phyloP scores from a whole-genome alignment of 2,888 invertebrate genomes.

The Uropetala carovei region DNA sequence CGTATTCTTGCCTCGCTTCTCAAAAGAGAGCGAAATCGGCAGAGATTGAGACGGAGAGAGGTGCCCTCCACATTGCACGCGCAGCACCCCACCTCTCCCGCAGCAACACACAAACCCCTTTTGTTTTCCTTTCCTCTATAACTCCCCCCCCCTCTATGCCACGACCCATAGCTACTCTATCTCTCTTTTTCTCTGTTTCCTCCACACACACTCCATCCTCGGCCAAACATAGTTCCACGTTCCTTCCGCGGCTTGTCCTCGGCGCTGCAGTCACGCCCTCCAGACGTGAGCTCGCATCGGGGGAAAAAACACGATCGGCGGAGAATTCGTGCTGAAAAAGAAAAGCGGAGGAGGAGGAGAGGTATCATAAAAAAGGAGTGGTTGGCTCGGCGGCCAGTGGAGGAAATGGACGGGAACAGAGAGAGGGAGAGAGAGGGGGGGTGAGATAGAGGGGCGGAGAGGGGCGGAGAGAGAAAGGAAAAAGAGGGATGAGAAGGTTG shows the following conservation, averaged over 20 bases:
- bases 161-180: too few species aligned
- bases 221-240: background rate
- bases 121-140: too few species aligned
- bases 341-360: background rate
- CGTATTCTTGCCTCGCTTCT: too few species aligned
- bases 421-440: background rate
- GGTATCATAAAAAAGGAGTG: conserved; percentile 4
- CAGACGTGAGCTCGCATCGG: background rate
- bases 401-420: background rate
- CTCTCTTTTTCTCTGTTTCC: too few species aligned
- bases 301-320: background rate
- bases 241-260: background rate
- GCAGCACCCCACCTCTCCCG: too few species aligned
- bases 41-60: too few species aligned
- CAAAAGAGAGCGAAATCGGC: too few species aligned
- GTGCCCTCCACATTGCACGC: too few species aligned
- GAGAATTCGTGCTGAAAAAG: conserved; percentile 32
- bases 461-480: background rate
- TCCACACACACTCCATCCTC: background rate
- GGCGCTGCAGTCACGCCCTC: conserved; percentile 10
- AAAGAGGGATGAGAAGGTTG: background rate
- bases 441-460: background rate
- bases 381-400: background rate
- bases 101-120: too few species aligned
- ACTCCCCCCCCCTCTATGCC: too few species aligned